phyloP scores from a whole-genome alignment of 2,797 vertebrate genomes.

The Numenius phaeopus region DNA sequence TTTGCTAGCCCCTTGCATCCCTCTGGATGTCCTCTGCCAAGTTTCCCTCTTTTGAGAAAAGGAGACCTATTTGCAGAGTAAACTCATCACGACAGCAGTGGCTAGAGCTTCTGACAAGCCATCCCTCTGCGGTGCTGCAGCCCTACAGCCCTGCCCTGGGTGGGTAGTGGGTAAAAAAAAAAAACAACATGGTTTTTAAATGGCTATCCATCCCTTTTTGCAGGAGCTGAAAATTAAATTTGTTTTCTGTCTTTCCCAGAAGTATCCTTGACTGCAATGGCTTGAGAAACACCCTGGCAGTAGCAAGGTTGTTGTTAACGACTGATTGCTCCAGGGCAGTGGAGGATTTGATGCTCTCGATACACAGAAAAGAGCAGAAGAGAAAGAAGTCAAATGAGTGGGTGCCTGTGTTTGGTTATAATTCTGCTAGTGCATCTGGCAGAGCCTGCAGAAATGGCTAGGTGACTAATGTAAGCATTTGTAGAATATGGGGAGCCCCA shows the following conservation, averaged over 20 bases:
- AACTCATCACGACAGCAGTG: not conserved
- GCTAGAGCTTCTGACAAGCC: not conserved
- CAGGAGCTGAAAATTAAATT: not conserved
- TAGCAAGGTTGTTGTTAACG: not conserved
- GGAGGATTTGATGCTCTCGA: not conserved
- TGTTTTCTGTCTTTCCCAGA: not conserved
- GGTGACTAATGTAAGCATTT: not conserved
- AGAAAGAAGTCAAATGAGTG: not conserved
- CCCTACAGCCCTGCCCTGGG: not conserved
- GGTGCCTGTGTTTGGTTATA: not conserved
- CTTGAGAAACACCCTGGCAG: not conserved
- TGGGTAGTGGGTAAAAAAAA: not conserved
- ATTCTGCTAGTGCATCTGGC: not conserved
- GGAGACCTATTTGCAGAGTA: not conserved
- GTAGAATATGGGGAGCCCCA: not conserved
- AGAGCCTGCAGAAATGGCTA: not conserved
- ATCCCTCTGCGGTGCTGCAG: not conserved
- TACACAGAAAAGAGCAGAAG: not conserved
- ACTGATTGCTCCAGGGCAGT: not conserved
- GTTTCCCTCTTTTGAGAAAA: not conserved
- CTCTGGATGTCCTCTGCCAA: not conserved
- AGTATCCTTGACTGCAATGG: not conserved
- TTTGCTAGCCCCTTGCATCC: not conserved
- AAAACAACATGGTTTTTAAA: not conserved
- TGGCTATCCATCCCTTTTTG: not conserved